Evolutionary conservation across 2,113 vertebrate genomes (phyloP).

Genomic region (Terrapene triunguis): DNA sequence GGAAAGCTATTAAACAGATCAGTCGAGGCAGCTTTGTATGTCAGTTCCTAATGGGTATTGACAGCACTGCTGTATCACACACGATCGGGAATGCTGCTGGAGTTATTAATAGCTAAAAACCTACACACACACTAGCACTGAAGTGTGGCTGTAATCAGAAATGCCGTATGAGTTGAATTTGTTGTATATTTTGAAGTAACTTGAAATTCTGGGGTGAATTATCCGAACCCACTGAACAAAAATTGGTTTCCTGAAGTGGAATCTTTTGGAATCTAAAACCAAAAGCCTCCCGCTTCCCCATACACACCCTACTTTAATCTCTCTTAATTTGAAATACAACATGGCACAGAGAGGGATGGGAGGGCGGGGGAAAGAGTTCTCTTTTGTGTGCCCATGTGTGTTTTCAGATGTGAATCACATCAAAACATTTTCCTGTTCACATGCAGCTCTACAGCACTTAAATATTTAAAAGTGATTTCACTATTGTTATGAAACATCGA

Average conservation of each 20-base stretch:
- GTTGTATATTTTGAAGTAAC: not conserved
- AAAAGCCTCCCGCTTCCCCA: not conserved
- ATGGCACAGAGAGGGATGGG: not conserved
- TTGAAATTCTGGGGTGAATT: not conserved
- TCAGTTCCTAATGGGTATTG: constrained; percentile 44
- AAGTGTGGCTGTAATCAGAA: not conserved
- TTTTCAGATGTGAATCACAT: not conserved
- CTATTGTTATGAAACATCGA: constrained; percentile 17
- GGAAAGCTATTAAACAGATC: constrained; percentile 52
- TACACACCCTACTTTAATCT: not conserved
- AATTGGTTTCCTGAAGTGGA: not conserved
- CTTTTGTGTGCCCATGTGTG: not conserved
- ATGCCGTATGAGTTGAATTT: not conserved
- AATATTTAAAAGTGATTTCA: constrained; percentile 8
- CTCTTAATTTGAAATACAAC: not conserved
- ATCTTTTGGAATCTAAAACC: not conserved
- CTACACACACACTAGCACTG: fast-evolving
- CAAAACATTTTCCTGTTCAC: constrained; percentile 37
- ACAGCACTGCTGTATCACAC: constrained; percentile 11
- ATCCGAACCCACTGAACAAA: not conserved
- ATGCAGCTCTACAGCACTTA: not conserved
- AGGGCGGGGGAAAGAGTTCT: not conserved
- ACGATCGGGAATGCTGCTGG: not conserved
- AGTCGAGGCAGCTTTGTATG: constrained; percentile 43
- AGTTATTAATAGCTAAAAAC: not conserved